Conservation (phyloP, 2,888 invertebrate species). For the Megastigmus dorsalis region DNA sequence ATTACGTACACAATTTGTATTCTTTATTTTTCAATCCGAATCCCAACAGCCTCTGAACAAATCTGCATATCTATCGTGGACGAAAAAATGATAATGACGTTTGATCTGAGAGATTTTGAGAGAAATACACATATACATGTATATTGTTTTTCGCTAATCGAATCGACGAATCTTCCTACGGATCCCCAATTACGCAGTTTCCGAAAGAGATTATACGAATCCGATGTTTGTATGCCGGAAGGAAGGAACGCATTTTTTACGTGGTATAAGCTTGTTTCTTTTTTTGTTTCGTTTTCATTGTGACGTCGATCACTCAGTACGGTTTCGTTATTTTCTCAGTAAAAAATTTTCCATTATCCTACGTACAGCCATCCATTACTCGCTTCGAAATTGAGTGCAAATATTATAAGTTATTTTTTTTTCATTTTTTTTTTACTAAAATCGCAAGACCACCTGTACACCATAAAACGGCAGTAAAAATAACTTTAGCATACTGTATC, state of each 20-base stretch:
- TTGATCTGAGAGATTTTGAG: slow-evolving; percentile 31
- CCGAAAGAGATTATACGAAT: slow-evolving; percentile 18
- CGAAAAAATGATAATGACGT: slow-evolving; percentile 26
- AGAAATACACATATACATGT: neutral
- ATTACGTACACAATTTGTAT: too few relatives aligned
- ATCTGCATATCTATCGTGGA: too few relatives aligned
- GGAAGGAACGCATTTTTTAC: slow-evolving; percentile 52
- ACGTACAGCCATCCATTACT: slow-evolving; percentile 38
- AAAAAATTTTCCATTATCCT: slow-evolving; percentile 53
- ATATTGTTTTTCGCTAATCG: neutral
- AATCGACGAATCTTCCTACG: slow-evolving; percentile 15
- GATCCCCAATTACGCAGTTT: slow-evolving; percentile 14
- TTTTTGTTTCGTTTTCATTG: neutral
- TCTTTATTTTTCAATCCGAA: too few relatives aligned
- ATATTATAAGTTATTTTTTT: slow-evolving; percentile 33
- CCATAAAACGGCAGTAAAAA: slow-evolving; percentile 66
- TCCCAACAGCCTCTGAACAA: too few relatives aligned
- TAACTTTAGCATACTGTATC: slow-evolving; percentile 57
- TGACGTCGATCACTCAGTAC: slow-evolving; percentile 23
- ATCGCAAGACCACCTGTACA: slow-evolving; percentile 55
- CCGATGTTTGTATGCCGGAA: slow-evolving; percentile 33
- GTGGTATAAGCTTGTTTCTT: neutral
- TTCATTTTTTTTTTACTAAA: slow-evolving; percentile 43
- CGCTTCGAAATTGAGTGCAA: slow-evolving; percentile 44
- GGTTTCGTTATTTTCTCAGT: slow-evolving; percentile 35